Evolutionary conservation across 1,140 invertebrate species (phyloP), one percentile per base, ranked within the genome.

Genomic region (Pectinophora gossypiella): DNA sequence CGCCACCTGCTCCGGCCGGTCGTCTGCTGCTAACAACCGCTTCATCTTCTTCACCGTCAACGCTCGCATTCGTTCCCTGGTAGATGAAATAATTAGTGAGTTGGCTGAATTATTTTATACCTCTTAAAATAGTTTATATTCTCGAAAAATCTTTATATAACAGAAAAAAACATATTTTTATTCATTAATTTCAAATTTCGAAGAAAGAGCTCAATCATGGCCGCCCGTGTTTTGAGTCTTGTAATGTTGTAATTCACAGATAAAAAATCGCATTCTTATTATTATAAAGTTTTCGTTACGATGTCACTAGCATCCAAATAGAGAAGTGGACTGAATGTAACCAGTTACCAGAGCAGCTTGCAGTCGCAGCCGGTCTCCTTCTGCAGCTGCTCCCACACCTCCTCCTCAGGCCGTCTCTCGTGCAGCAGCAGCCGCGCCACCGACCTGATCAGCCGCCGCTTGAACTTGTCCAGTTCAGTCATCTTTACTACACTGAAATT

Each of bases 41-140:
- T 62, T 67, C 16, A 86, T 21, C 49, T 79, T 82, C 65, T 82
- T 84, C 22, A 79, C 9, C 1, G 78, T 81, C 3, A 85, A 27
- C 10, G 68, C 51, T 20, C 68, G 48, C 76, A 85, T 84, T 0
- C 70, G 70, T 1, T 66, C 19, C 82, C 82, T 85, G 54, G 1
- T 20, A 15, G 13, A 15, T 27, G 12, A 27, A 27, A 27, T 6
- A 27, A 6, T 5, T 12, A 6, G 23, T 27, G 23, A 12, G 23
- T 27, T n/a, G n/a, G n/a, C n/a, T n/a, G n/a, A n/a, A n/a, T n/a
- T n/a, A n/a, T n/a, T n/a, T n/a, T n/a, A n/a, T n/a, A n/a, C n/a
- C n/a, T n/a, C n/a, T n/a, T n/a, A n/a, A n/a, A n/a, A n/a, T n/a
- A n/a, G n/a, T n/a, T n/a, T n/a, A n/a, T n/a, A n/a, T n/a, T n/a